These are phyloP conservation scores for Ramazzottius varieornatus DNA, from an alignment of 2,888 invertebrate species.

Conservation along the genomic window DNA sequence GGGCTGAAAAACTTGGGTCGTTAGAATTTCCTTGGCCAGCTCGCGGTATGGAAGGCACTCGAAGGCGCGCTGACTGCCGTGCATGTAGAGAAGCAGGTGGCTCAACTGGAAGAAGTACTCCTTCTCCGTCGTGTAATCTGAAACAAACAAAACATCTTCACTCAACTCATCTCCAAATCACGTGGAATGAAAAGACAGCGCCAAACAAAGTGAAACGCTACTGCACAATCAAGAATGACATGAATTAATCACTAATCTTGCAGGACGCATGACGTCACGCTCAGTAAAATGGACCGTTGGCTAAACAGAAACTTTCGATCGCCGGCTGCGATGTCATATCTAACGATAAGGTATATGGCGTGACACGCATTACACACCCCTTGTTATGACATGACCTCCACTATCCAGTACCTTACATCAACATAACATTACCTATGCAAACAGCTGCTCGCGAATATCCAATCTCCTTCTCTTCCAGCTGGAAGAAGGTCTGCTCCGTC, in stretches of 20 bases:
- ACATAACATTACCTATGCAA: background rate
- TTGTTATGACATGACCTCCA: no score
- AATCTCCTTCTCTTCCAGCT: constrained; percentile 1
- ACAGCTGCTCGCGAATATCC: background rate
- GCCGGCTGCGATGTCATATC: no score
- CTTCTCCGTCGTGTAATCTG: background rate
- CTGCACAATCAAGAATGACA: no score
- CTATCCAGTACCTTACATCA: no score
- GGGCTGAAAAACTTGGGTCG: constrained; percentile 24
- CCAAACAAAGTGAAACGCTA: no score
- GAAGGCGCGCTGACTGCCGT: background rate
- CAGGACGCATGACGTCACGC: no score
- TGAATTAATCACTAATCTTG: no score
- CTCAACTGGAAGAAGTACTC: background rate
- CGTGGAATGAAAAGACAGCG: background rate
- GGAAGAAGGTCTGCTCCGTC: background rate
- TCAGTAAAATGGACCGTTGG: no score
- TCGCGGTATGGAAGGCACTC: constrained; percentile 3
- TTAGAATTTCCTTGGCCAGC: constrained; percentile 18
- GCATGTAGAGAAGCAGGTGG: background rate
- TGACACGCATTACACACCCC: no score
- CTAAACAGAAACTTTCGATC: no score
- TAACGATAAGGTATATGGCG: no score
- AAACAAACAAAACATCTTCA: background rate
- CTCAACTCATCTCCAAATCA: background rate